These are phyloP conservation scores for Bombus soroeensis DNA, from an alignment of 1,140 invertebrate species.

Conservation along the genomic window DNA sequence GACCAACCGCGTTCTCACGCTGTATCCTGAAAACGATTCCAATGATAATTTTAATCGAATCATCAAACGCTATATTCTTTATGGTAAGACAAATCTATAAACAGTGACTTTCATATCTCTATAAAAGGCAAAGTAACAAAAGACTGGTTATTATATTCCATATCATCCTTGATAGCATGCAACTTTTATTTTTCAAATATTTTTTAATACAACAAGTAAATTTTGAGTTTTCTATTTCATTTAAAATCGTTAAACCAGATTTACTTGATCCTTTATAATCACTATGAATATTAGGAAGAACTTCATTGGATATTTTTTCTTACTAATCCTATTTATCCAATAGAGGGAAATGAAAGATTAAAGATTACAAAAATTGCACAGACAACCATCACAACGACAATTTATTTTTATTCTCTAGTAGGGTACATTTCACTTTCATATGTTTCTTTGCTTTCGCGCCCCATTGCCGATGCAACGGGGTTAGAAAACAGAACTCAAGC, in stretches of 20 bases:
- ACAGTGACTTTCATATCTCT: background rate
- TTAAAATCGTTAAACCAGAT: background rate
- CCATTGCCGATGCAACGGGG: background rate
- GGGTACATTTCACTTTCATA: slow-evolving; percentile 25
- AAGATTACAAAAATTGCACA: background rate
- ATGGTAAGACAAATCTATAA: too few species aligned
- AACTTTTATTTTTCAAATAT: background rate
- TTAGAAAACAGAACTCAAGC: too few species aligned
- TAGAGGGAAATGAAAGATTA: background rate
- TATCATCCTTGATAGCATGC: background rate
- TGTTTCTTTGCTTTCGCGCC: background rate
- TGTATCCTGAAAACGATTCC: background rate
- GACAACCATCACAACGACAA: background rate
- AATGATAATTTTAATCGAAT: background rate
- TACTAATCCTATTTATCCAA: background rate
- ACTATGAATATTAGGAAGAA: background rate
- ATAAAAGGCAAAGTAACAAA: background rate
- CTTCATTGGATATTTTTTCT: background rate
- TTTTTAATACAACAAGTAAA: background rate
- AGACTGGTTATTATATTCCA: background rate
- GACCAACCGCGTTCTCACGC: slow-evolving; percentile 4
- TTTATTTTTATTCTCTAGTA: background rate
- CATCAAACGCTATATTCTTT: background rate
- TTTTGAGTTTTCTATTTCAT: background rate
- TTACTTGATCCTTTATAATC: background rate